Evolutionary conservation across 2,888 invertebrate species (phyloP), one percentile per base, ranked within the genome.

Genomic region (Conops quadrifasciatus): DNA sequence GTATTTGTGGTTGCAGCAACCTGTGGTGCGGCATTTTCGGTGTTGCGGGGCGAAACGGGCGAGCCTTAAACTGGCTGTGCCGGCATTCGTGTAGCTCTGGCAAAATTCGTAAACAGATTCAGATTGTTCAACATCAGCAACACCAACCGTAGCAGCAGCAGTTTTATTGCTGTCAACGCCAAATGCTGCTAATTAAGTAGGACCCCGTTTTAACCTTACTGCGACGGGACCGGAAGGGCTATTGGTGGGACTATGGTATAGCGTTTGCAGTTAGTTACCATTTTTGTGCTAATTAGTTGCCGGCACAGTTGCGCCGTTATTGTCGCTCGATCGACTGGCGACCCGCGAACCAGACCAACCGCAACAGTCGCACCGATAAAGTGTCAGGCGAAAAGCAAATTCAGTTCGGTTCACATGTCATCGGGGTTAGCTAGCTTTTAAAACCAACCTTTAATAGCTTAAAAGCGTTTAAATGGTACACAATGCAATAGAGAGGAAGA

Each of bases 371-470:
- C 24, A 24, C 53, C 28, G 43, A 53, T 30, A 51, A 43, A 70
- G 64, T 30, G 56, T 28, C 64, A 70, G 28, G n/a, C 21, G 11
- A 67, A 60, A 67, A 71, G 67, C 63, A 62, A 71, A 71, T 67
- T 62, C 71, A 71, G 58, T 26, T 64, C 64, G 53, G 67, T 62
- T 67, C 71, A 71, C 66, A 71, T 71, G 67, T 71, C 71, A 67
- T 26, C 58, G 56, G 30, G 63, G 63, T 63, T 53, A 70, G 45
- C 63, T 43, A 9, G 28, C n/a, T 26, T 24, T 28, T 24, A 7
- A 16, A 9, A 24, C 16, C 16, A 26, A 28, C 15, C 28, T 24
- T 16, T 28, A 26, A 16, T 16, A 59, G 21, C 13, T 13, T 19
- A 13, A 24, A 56, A 36, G 4, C 4, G 9, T 36, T 36, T 36